Evolutionary conservation across 2,888 invertebrate genomes (phyloP).

Genomic region (Hyppa rectilinea): DNA sequence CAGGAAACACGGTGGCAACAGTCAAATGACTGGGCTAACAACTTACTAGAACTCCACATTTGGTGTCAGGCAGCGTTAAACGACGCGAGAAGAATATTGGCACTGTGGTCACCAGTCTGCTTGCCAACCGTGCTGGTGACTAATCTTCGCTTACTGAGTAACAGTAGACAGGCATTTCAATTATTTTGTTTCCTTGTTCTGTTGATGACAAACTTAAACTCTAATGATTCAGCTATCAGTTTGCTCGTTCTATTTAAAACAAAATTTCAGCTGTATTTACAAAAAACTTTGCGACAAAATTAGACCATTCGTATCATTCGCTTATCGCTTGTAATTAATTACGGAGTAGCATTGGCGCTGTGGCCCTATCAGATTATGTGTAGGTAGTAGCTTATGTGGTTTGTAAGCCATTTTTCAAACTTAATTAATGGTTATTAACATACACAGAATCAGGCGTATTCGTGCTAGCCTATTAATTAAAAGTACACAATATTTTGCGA

Average conservation of each 20-base stretch:
- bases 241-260: conserved; percentile 7
- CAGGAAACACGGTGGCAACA: neutral
- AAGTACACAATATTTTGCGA: conserved; percentile 13
- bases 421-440: conserved; percentile 61
- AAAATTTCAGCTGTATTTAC: conserved; percentile 2
- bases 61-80: conserved; percentile 19
- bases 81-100: conserved; percentile 46
- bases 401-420: conserved; percentile 58
- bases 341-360: conserved; percentile 34
- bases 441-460: conserved; percentile 35
- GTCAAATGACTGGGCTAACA: conserved; percentile 17
- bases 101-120: conserved; percentile 16
- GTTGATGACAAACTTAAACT: conserved; percentile 16
- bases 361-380: conserved; percentile 43
- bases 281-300: conserved; percentile 41
- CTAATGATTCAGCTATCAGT: conserved; percentile 35
- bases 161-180: conserved; percentile 33
- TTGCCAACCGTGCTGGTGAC: conserved; percentile 48
- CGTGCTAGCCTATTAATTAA: conserved; percentile 43
- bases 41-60: conserved; percentile 23
- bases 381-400: conserved; percentile 53
- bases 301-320: conserved; percentile 51
- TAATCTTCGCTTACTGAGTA: conserved; percentile 25
- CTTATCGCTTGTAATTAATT: conserved; percentile 62
- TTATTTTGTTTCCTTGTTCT: conserved; percentile 29